phyloP scores from a whole-genome alignment of 2,113 vertebrate genomes.

The Ibidorhyncha struthersii region DNA sequence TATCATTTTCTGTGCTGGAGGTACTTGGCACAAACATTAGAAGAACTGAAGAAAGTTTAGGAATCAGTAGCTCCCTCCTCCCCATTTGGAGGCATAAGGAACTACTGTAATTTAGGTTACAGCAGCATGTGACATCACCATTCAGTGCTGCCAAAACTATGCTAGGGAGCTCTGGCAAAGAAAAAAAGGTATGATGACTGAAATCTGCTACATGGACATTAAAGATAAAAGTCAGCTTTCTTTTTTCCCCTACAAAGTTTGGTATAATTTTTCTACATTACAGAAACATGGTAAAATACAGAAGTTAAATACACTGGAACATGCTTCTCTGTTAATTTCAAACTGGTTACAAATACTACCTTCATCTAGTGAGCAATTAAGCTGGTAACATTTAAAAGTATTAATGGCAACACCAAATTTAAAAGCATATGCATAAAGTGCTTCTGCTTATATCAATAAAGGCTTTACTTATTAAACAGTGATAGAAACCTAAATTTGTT shows the following conservation, averaged over 20 bases:
- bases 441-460: not conserved
- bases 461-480: not conserved
- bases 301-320: not conserved
- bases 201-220: not conserved
- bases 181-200: not conserved
- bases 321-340: not conserved
- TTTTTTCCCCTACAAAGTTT: accelerated
- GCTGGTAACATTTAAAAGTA: not conserved
- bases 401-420: not conserved
- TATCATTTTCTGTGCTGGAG: not conserved
- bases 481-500: not conserved
- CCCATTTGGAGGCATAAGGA: not conserved
- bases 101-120: not conserved
- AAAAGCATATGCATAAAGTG: not conserved
- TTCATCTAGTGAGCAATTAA: not conserved
- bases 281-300: not conserved
- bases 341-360: not conserved
- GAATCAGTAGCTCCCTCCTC: not conserved
- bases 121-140: not conserved
- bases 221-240: not conserved
- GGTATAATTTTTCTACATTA: not conserved
- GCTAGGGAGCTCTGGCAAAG: not conserved
- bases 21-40: not conserved
- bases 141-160: not conserved
- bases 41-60: not conserved